Base-by-base conservation (phyloP, 2,888 invertebrate species). In the Eurytoma adleriae region DNA sequence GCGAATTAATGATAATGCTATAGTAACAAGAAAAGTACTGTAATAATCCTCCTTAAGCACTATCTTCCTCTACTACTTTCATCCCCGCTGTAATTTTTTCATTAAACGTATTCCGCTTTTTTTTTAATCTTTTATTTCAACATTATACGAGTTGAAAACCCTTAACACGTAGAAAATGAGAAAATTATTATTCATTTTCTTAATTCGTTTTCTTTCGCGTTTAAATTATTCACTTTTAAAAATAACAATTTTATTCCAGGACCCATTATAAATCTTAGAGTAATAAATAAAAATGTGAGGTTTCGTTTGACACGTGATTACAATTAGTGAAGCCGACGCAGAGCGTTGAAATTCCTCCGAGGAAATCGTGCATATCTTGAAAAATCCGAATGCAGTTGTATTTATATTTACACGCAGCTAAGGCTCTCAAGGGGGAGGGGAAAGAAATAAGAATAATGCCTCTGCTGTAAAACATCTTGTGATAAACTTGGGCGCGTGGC, bases 321-420 rank as follows among this genome's bases (percentile, higher is more conserved):
- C 84, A 85, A 85, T 85, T 85, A 84, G 84, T 30, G 30, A 30
- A 30, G 30, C 30, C 80, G 27, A 59, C 52, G 72, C 62, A 27
- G 48, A 20, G 20, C 48, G 10, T 0, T 56, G 54, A 67, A 77
- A 84, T 83, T 83, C 82, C 78, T 80, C 78, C 69, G 66, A 82
- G 83, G 83, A 84, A 85, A 84, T 85, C 82, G 85, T 72, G 84
- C 85, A 81, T 85, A 79, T 83, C 84, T 84, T 84, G 85, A 85
- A 83, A 85, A 85, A 85, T 84, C 84, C 82, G 73, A 83, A 78
- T 83, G 74, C 75, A 64, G 66, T 82, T 83, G 82, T 84, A 84
- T 84, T 82, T 84, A 84, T 72, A 72, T 52, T 40, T 57, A 62
- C 50, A 56, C 61, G 48, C 30, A n/a, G 56, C 61, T n/a, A 48